Percentiles rank a stretch among this genome's conserved stretches.
Conservation (phyloP, 1,140 invertebrate genomes). For the Thalassaphorura encarpata region DNA sequence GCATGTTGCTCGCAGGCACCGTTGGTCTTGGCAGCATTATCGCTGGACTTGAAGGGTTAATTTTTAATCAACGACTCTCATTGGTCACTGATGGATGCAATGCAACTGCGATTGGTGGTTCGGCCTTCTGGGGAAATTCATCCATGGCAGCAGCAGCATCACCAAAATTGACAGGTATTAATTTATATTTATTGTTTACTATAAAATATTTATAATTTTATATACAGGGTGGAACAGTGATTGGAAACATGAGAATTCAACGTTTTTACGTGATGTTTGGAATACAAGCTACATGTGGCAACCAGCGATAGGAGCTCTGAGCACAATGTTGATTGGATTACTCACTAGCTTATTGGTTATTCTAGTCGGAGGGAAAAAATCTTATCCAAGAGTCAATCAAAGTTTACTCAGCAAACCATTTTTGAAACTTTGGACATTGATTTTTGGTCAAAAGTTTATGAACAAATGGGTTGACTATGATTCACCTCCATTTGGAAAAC, state of each 20-base stretch:
- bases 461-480: constrained; percentile 4
- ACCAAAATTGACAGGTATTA: no score
- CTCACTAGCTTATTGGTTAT: constrained; percentile 5
- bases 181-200: no score
- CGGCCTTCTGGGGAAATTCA: no score
- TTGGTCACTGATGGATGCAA: background rate
- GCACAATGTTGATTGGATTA: constrained; percentile 1
- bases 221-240: no score
- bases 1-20: background rate
- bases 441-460: background rate
- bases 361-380: background rate
- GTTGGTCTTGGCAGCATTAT: constrained; percentile 23
- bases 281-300: constrained; percentile 16
- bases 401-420: constrained; percentile 13
- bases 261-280: constrained; percentile 2
- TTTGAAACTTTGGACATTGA: background rate
- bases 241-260: constrained; percentile 7
- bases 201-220: no score
- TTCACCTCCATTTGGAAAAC: constrained; percentile 1
- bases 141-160: no score
- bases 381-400: constrained; percentile 2
- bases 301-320: constrained; percentile 1
- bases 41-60: constrained; percentile 7
- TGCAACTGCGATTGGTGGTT: background rate
- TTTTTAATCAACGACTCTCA: background rate